Base-by-base conservation (phyloP, 2,113 vertebrate genomes). In the Proteles cristata region DNA sequence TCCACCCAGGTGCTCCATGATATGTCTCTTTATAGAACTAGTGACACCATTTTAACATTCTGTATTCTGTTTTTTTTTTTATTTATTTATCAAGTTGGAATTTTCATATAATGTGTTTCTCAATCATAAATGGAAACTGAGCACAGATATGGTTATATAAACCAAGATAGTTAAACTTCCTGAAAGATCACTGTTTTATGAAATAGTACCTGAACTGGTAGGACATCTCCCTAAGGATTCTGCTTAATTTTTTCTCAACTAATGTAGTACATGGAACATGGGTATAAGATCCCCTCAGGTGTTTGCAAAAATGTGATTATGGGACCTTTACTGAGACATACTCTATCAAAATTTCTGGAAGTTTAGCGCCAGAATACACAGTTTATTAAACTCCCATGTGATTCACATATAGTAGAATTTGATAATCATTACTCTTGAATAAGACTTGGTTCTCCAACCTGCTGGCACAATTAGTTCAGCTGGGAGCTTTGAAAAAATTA, bases 311-410 rank as follows among this genome's bases (percentile, higher is more conserved):
- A 68, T 55, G 58, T 94, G 88, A 63, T 96, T 43, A 88, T 73
- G 23, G 58, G 25, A 63, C 19, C 16, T 94, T 45, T 82, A 55
- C 90, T 92, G 90, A 89, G 25, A 90, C 43, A 23, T 85, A 68
- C 7, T 93, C 50, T 66, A 82, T 96, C 81, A 88, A 96, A 93
- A 88, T 77, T 7, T 85, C 21, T 73, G 74, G 33, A 55, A 66
- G 11, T 76, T 74, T 94, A 68, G 84, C 68, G 92, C 25, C 31
- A 79, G 90, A 86, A 48, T 84, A 80, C 33, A 48, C 28, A 55
- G 68, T 95, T 97, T 96, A 97, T 95, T 92, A 96, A 88, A 16
- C 4, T 94, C 48, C 76, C 39, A 85, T 73, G 43, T 90, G 92
- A 90, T 82, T 73, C 11, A 68, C 81, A 77, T 6, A 23, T 35